Evolutionary conservation across 2,797 vertebrate species (phyloP).

Genomic region (Acrossocheilus wenchowensis): DNA sequence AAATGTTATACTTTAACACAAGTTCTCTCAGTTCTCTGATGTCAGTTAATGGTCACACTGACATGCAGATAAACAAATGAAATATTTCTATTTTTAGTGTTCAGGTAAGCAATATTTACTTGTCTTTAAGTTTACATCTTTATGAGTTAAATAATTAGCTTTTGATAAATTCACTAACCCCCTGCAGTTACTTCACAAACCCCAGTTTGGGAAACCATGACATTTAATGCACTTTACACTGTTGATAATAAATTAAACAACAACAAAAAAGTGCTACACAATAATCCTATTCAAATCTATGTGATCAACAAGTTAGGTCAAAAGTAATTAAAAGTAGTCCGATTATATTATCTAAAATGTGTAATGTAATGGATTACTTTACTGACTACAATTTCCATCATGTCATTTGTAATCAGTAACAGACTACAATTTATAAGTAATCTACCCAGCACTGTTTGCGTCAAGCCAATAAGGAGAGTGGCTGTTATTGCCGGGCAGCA

Average conservation of each 20-base stretch:
- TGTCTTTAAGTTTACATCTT: background rate
- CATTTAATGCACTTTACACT: background rate
- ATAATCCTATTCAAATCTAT: background rate
- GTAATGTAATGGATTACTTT: background rate
- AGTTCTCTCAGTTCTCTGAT: background rate
- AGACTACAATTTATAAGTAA: background rate
- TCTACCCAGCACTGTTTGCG: background rate
- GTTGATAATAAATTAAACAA: background rate
- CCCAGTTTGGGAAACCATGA: background rate
- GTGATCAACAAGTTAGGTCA: background rate
- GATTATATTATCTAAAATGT: background rate
- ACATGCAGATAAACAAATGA: background rate
- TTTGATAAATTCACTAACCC: background rate
- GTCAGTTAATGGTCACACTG: background rate
- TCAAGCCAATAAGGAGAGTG: constrained; percentile 49
- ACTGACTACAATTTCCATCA: background rate
- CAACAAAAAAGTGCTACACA: background rate
- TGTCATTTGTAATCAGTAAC: background rate
- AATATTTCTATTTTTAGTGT: background rate
- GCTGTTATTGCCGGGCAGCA: constrained; percentile 68
- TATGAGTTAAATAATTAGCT: background rate
- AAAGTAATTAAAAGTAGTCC: background rate
- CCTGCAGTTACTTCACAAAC: background rate
- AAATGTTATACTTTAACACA: background rate
- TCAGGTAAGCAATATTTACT: too few species aligned